These are phyloP conservation scores for Papilio protenor DNA, from an alignment of 2,888 invertebrate species.

Conservation along the genomic window DNA sequence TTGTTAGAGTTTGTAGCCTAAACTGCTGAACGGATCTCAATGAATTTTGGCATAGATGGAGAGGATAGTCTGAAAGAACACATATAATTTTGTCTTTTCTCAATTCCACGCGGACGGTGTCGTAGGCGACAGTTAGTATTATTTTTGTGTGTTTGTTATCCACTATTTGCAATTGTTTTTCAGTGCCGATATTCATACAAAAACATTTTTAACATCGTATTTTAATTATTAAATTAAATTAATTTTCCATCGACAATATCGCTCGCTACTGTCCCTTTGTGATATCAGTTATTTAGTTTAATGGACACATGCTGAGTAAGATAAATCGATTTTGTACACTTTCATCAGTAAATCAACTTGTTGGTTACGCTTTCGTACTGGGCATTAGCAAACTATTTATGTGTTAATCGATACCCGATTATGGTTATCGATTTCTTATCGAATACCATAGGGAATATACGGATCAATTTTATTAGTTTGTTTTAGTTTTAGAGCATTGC, in stretches of 20 bases:
- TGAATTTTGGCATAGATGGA: no score
- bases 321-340: slow-evolving; percentile 74
- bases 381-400: slow-evolving; percentile 63
- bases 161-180: no score
- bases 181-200: no score
- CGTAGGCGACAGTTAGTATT: no score
- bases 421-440: slow-evolving; percentile 20
- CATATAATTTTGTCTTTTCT: no score
- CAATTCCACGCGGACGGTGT: no score
- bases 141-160: no score
- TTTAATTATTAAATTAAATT: not conserved
- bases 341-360: slow-evolving; percentile 69
- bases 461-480: not conserved
- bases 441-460: slow-evolving; percentile 33
- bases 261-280: slow-evolving; percentile 38
- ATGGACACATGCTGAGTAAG: slow-evolving; percentile 54
- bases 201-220: no score
- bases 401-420: slow-evolving; percentile 60
- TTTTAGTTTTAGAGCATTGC: no score
- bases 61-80: no score
- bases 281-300: slow-evolving; percentile 49
- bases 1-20: no score
- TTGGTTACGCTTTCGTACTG: slow-evolving; percentile 75
- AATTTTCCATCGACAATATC: slow-evolving; percentile 46
- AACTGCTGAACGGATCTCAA: no score